A percentile compares a stretch with the other conserved stretches of the same genome.
These are phyloP conservation scores for Argopecten irradians DNA, from an alignment of 1,140 invertebrate genomes.

Conservation along the genomic window DNA sequence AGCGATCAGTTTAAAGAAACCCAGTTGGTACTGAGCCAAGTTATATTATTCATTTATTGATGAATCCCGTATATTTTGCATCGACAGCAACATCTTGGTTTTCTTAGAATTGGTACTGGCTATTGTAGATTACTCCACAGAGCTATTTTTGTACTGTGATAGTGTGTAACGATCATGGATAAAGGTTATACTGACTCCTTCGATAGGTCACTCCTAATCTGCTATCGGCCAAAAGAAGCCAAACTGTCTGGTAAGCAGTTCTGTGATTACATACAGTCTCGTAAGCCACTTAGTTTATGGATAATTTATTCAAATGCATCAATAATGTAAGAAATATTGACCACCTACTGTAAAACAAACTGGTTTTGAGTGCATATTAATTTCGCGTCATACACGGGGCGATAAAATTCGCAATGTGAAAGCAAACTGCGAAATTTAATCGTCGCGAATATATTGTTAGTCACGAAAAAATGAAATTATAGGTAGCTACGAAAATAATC, in stretches of 20 bases:
- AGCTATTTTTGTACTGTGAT: neutral
- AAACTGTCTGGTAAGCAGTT: neutral
- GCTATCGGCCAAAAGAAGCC: neutral
- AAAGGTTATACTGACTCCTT: neutral
- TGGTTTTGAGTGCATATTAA: no score
- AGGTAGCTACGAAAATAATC: no score
- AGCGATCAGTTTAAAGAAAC: neutral
- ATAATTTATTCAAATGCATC: neutral
- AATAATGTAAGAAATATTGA: neutral
- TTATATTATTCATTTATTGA: neutral
- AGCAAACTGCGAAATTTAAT: no score
- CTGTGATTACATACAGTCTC: neutral
- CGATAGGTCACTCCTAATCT: neutral
- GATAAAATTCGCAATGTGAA: no score
- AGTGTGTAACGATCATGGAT: neutral
- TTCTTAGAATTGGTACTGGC: neutral
- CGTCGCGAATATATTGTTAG: no score
- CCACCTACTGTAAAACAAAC: no score
- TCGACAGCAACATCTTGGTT: neutral
- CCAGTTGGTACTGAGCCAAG: neutral
- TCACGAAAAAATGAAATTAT: no score
- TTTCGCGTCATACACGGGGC: no score
- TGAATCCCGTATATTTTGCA: neutral
- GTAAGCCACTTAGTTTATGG: neutral
- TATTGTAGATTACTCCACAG: neutral